Evolutionary conservation across 2,113 vertebrate genomes (phyloP).

Genomic region (zebrafish (Danio rerio)): GRCz12tu NC_133185.1:35123001-35123500

Average conservation of each 20-base stretch:
- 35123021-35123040: too few species aligned
- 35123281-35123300: neutral
- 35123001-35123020: too few species aligned
- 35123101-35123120: too few species aligned
- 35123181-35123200: neutral
- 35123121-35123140: neutral
- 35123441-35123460: neutral
- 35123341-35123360: neutral
- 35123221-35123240: too few species aligned
- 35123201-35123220: neutral
- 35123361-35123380: slow-evolving; percentile 4
- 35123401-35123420: neutral
- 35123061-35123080: too few species aligned
- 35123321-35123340: neutral
- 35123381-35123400: neutral
- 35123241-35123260: neutral
- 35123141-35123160: neutral
- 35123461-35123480: slow-evolving; percentile 24
- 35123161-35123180: neutral
- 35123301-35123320: neutral
- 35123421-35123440: neutral
- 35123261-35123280: neutral
- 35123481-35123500: slow-evolving; percentile 60
- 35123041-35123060: too few species aligned
- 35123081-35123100: too few species aligned